These are phyloP conservation scores for Darevskia mixta DNA, from an alignment of 2,797 vertebrate genomes.

Conservation along the genomic window DNA sequence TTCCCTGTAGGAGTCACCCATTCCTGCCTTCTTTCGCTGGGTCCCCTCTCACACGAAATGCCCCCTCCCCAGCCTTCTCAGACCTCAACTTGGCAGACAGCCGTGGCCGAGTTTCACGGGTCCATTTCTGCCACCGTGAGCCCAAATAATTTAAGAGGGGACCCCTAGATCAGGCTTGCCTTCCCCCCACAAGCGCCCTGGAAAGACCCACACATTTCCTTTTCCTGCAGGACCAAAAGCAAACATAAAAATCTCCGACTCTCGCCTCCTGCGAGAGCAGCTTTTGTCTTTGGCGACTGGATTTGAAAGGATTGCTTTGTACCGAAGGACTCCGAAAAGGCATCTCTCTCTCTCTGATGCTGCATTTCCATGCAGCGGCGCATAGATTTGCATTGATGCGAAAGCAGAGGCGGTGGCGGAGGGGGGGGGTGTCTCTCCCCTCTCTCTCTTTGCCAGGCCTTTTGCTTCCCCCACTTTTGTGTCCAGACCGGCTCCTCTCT, in stretches of 20 bases:
- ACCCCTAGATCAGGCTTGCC: no score
- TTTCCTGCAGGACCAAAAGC: not conserved
- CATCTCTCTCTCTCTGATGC: not conserved
- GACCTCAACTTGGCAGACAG: not conserved
- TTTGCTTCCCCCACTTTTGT: not conserved
- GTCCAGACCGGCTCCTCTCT: not conserved
- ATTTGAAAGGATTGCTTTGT: not conserved
- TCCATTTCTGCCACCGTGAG: no score
- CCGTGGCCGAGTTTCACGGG: not conserved
- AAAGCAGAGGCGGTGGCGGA: not conserved
- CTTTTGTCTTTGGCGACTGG: not conserved
- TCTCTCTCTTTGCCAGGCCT: no score
- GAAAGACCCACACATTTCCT: not conserved
- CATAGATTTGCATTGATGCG: constrained; percentile 9
- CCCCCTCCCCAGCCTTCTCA: not conserved
- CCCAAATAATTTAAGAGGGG: not conserved
- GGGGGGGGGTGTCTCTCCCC: no score
- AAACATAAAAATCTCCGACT: not conserved
- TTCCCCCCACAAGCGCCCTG: no score
- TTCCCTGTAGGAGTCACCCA: no score
- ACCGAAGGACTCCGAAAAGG: not conserved
- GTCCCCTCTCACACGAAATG: not conserved
- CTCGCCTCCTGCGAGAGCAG: not conserved
- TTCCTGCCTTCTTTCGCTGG: no score
- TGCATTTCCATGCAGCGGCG: not conserved